phyloP scores from a whole-genome alignment of 92 coral and sea anemone genomes.

The Parazoanthus atlanticus region DNA sequence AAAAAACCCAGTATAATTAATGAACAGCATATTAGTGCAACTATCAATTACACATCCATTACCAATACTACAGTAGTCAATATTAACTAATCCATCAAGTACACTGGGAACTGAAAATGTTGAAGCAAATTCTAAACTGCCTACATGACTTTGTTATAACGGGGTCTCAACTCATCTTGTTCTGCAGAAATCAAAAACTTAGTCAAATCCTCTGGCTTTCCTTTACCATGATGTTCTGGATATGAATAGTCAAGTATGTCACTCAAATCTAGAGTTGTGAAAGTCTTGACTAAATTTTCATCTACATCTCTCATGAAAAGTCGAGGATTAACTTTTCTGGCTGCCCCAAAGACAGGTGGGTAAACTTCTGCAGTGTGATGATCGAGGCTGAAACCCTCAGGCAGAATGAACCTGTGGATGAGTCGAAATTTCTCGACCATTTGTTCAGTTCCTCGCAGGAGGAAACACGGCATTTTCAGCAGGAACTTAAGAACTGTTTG shows the following conservation, averaged over 20 bases:
- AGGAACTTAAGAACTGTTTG: constrained; percentile 66
- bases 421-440: constrained; percentile 59
- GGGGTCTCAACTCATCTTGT: constrained; percentile 69
- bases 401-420: constrained; percentile 70
- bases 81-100: no score
- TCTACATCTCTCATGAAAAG: constrained; percentile 58
- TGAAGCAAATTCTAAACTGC: not conserved
- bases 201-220: constrained; percentile 79
- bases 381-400: constrained; percentile 73
- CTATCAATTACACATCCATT: no score
- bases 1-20: no score
- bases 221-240: constrained; percentile 74
- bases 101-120: no score
- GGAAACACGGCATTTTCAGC: constrained; percentile 67
- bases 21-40: no score
- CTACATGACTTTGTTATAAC: constrained; percentile 78
- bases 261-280: constrained; percentile 46
- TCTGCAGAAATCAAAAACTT: constrained; percentile 75
- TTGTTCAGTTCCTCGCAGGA: constrained; percentile 50
- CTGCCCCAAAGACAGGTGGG: constrained; percentile 64
- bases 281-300: constrained; percentile 54
- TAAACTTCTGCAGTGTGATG: constrained; percentile 76
- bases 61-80: no score
- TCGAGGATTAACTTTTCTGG: constrained; percentile 56
- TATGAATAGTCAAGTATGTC: constrained; percentile 84